A percentile compares a stretch with the other conserved stretches of the same genome.
Evolutionary conservation across 2,888 invertebrate species (phyloP).

Genomic region (Philhelius pedissequus): DNA sequence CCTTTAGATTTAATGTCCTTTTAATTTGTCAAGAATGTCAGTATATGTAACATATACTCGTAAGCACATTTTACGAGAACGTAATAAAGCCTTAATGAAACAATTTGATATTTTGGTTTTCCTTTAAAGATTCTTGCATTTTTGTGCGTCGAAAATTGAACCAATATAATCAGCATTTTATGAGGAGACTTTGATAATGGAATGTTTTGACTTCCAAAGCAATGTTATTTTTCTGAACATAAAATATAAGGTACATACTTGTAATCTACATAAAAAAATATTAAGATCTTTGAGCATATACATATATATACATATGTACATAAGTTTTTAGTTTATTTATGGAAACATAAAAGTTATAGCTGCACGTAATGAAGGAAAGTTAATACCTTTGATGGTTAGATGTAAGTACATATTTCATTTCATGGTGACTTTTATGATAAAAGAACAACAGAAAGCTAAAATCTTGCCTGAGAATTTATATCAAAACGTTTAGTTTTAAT

Average conservation of each 20-base stretch:
- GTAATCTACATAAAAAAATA: too few relatives aligned
- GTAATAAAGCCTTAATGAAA: background rate
- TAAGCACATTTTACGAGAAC: background rate
- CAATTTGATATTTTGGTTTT: background rate
- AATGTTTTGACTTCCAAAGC: background rate
- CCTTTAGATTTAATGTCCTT: background rate
- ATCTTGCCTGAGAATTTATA: background rate
- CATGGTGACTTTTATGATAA: background rate
- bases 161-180: background rate
- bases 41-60: too few relatives aligned
- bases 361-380: background rate
- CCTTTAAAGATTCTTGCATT: background rate
- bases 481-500: background rate
- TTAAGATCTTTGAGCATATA: background rate
- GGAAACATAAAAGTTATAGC: background rate
- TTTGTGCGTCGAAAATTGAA: background rate
- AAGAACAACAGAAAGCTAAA: background rate
- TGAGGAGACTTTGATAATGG: background rate
- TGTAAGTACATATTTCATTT: background rate
- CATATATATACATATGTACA: too few relatives aligned
- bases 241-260: background rate
- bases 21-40: background rate
- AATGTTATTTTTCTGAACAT: background rate
- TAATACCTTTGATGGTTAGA: background rate
- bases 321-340: background rate